A percentile compares a stretch with the other conserved stretches of the same genome.
Conservation (phyloP, 2,113 vertebrate genomes). For the Prionailurus bengalensis region DNA sequence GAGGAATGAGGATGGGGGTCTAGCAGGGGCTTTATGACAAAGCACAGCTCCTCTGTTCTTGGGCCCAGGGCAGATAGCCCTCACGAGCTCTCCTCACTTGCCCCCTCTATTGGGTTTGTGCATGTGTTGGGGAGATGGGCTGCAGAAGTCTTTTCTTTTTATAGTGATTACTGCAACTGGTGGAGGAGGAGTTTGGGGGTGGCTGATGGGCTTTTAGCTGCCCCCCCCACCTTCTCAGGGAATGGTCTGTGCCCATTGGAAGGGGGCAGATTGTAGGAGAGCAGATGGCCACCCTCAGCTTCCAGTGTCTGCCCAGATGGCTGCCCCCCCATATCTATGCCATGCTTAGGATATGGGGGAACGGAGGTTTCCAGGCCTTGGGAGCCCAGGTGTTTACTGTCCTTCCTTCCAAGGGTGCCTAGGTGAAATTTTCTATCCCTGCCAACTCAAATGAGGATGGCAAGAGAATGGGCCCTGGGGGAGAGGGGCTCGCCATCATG, state of each 20-base stretch:
- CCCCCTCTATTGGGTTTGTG: neutral
- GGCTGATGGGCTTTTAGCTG: constrained; percentile 58
- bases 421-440: constrained; percentile 30
- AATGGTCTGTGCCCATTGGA: constrained; percentile 78
- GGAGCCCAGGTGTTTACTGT: constrained; percentile 33
- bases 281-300: constrained; percentile 79
- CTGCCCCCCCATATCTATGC: constrained; percentile 64
- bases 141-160: constrained; percentile 57
- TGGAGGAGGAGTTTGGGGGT: constrained; percentile 59
- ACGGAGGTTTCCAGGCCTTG: neutral
- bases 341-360: constrained; percentile 57
- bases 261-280: constrained; percentile 55
- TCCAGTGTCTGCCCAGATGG: constrained; percentile 74
- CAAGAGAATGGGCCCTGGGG: neutral
- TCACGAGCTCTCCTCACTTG: neutral
- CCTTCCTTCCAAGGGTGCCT: neutral
- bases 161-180: constrained; percentile 17
- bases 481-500: neutral
- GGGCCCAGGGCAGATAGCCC: neutral
- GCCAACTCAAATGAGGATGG: neutral
- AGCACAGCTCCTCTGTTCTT: neutral
- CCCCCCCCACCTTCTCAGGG: constrained; percentile 36
- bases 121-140: constrained; percentile 27
- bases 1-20: neutral
- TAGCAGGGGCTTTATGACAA: neutral